Conservation (phyloP, 2,113 vertebrate genomes). For the Pungitius pungitius region DNA sequence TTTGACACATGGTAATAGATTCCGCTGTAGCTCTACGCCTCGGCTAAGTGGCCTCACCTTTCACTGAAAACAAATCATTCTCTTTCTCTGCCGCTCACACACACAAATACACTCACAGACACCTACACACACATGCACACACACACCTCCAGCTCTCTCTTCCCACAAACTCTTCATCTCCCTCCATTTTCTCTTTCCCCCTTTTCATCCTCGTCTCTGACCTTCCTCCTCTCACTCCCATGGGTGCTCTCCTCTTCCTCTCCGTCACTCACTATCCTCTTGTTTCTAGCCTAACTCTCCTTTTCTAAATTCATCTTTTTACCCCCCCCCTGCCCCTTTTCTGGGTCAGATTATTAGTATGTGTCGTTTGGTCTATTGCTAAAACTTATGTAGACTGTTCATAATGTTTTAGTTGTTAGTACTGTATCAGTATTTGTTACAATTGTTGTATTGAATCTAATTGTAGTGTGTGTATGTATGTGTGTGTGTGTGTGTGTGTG, state of each 20-base stretch:
- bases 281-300: constrained; percentile 31
- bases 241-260: constrained; percentile 70
- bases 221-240: constrained; percentile 54
- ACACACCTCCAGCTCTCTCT: constrained; percentile 5
- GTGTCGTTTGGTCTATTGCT: not conserved
- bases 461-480: not conserved
- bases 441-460: not conserved
- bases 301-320: constrained; percentile 34
- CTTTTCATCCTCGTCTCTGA: constrained; percentile 57
- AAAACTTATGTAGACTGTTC: not conserved
- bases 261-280: constrained; percentile 57
- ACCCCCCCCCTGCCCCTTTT: not conserved
- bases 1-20: constrained; percentile 99
- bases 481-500: too few relatives aligned
- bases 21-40: constrained; percentile 89
- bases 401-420: not conserved
- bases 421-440: not conserved
- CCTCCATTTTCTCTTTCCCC: constrained; percentile 34
- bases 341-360: not conserved
- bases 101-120: constrained; percentile 31
- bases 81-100: constrained; percentile 28
- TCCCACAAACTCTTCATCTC: constrained; percentile 58
- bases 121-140: constrained; percentile 30
- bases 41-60: constrained; percentile 96
- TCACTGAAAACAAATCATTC: constrained; percentile 99